Evolutionary conservation across 2,113 vertebrate species (phyloP).

Genomic region (Noctilio leporinus): DNA sequence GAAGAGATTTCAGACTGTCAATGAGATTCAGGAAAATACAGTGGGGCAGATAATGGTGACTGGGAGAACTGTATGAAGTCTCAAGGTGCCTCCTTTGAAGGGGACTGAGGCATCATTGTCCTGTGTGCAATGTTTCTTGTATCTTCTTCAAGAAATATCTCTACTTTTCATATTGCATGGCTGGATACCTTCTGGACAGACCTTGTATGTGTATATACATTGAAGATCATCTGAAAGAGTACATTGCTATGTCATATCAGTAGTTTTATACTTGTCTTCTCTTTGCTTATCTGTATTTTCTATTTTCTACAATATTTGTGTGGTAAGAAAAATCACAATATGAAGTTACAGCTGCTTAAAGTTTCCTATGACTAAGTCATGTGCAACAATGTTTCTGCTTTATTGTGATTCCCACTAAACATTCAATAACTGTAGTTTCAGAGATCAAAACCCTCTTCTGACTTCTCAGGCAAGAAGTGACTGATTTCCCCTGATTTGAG

Average conservation of each 20-base stretch:
- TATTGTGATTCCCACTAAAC: neutral
- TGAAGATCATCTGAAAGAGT: neutral
- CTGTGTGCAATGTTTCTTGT: too few relatives aligned
- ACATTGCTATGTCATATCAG: neutral
- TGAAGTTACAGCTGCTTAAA: neutral
- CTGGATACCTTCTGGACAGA: too few relatives aligned
- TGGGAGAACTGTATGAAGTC: too few relatives aligned
- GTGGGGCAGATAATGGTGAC: too few relatives aligned
- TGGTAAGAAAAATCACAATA: neutral
- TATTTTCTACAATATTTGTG: neutral
- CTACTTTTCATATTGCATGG: too few relatives aligned
- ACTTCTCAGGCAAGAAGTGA: neutral
- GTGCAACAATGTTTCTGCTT: neutral
- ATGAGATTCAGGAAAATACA: too few relatives aligned
- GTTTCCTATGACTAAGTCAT: neutral
- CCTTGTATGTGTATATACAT: neutral
- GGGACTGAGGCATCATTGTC: too few relatives aligned
- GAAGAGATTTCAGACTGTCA: too few relatives aligned
- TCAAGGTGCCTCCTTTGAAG: too few relatives aligned
- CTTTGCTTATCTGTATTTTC: neutral
- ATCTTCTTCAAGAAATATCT: too few relatives aligned
- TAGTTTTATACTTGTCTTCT: neutral
- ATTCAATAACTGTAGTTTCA: neutral
- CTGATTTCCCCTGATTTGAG: neutral
- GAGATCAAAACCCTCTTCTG: neutral